Evolutionary conservation across 2,888 invertebrate species (phyloP), one percentile per base, ranked within the genome.

Genomic region (Schrankia costaestrigalis): DNA sequence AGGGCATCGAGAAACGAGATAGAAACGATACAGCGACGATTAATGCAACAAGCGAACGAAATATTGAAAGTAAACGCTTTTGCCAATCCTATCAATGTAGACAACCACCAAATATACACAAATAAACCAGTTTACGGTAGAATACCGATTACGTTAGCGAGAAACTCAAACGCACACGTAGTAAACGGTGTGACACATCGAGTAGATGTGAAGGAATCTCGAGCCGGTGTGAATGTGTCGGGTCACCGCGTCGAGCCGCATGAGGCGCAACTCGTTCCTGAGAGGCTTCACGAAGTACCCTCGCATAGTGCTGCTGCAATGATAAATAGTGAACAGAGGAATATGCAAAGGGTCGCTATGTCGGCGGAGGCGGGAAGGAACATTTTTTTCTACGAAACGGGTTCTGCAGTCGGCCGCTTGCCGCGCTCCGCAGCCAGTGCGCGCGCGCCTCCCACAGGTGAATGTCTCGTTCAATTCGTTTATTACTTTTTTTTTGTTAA

Each of bases 371-470:
- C 78, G 75, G 83, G 82, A 81, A 80, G 78, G 77, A 72, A 65
- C 44, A 57, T 64, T 82, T 86, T 86, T 85, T 85, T 93, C 92
- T 89, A 93, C 93, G 76, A 73, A 87, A 86, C 82, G 70, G 80
- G 84, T 85, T 84, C 78, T 70, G 71, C 68, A 47, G 65, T 64
- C 89, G 89, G 78, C 86, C 90, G 71, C 90, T 88, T 80, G 90
- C 72, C 90, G 89, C 90, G 25, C 14, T 88, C 81, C 90, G 71
- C 90, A 86, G 86, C 90, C 92, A 84, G 89, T 92, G 73, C 79
- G 83, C 83, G 75, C 81, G 75, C 69, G 78, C 78, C 78, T 74
- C 52, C 77, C 67, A 74, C 80, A 87, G 87, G 87, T 87, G 86
- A 87, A 83, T 85, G 87, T 85, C 84, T 85, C 73, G 62, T 47